Base-by-base conservation (phyloP, 2,888 invertebrate genomes). In the Sinelater perroti region DNA sequence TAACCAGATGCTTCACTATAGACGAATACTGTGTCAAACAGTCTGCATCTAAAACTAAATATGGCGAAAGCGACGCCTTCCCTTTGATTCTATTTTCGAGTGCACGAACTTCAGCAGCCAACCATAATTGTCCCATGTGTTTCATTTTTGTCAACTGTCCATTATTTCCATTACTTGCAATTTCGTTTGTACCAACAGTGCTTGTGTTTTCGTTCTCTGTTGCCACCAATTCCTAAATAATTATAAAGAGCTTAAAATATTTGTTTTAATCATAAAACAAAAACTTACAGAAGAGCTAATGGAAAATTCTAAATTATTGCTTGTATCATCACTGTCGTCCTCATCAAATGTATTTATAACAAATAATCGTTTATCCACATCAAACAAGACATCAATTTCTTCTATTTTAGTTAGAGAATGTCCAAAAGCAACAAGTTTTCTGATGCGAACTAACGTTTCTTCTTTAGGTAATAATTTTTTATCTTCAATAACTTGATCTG, bases 81-180 rank as follows among this genome's bases (percentile, higher is more conserved):
- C 76, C 76, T 57, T 82, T 82, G 8, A 89, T 85, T 67, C 87
- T 84, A 63, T 83, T 89, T 78, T 96, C 95, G 62, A 96, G 78
- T 61, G 93, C 91, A 35, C 88, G 86, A 11, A 96, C 95, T 75
- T 93, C 95, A 3, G 93, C 91, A 67, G 88, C 87, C 50, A 97
- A 80, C 91, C 96, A 94, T 54, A 96, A 81, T 67, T 90, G 90
- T 1, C 95, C 95, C 86, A 96, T 91, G 47, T 93, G 88, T 61
- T 88, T 85, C 84, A 91, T 88, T 60, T 88, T 85, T 82, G 89
- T 86, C 62, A 91, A 75, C 52, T 81, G 73, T 7, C 68, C 69
- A 46, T 66, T 66, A 13, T 61, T 62, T 33, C 67, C 67, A 7
- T 61, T 55, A 18, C 38, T 47, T 17, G 24, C 51, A 17, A 33